These are phyloP conservation scores for Onychostruthus taczanowskii DNA, from an alignment of 2,113 vertebrate species.

Conservation along the genomic window DNA sequence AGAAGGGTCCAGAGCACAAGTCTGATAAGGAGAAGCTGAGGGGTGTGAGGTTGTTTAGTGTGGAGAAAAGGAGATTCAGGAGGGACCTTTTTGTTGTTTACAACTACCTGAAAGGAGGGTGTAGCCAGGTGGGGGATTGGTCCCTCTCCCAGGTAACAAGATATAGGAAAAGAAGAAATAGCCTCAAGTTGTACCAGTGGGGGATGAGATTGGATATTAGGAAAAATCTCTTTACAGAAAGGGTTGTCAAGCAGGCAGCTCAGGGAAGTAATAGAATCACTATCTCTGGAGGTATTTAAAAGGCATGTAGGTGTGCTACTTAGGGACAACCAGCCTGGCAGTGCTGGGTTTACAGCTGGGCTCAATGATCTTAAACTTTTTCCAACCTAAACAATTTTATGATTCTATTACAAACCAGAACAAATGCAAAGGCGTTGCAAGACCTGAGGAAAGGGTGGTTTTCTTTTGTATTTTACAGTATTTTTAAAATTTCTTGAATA, in stretches of 20 bases:
- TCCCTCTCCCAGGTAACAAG: background rate
- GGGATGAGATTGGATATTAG: background rate
- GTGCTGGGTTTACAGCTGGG: background rate
- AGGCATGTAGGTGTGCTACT: background rate
- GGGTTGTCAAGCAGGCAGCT: background rate
- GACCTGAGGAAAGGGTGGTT: background rate
- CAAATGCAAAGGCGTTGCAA: constrained; percentile 26
- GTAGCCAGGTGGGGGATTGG: background rate
- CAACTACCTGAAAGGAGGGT: background rate
- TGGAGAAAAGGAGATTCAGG: background rate
- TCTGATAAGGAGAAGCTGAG: background rate
- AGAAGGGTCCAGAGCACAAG: background rate
- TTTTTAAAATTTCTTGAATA: constrained; percentile 57
- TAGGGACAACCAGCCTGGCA: background rate
- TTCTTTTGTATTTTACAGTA: constrained; percentile 42
- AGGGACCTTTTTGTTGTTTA: background rate
- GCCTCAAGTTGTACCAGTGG: background rate
- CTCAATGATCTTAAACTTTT: background rate
- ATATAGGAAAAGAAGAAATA: background rate
- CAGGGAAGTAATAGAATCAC: background rate
- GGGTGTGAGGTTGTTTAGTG: background rate
- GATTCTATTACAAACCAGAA: constrained; percentile 42
- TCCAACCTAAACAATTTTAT: background rate
- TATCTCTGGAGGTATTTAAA: background rate
- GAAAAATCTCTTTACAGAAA: background rate